Conservation (phyloP, 2,797 vertebrate genomes). For the Neopelma chrysocephalum region DNA sequence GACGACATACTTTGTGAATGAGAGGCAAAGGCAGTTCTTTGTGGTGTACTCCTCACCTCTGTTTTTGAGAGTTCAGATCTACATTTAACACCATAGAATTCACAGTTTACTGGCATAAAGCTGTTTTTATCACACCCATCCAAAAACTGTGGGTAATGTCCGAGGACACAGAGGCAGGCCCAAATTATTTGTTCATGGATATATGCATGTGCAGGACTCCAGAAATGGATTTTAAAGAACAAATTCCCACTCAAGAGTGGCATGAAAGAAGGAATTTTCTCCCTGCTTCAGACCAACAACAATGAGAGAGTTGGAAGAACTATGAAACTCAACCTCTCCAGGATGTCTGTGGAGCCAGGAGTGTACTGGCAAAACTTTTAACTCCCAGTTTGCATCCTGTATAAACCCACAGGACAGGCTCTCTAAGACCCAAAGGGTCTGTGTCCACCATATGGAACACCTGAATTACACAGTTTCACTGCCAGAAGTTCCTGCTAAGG, state of each 20-base stretch:
- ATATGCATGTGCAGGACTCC: neutral
- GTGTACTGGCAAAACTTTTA: neutral
- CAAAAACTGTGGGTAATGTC: neutral
- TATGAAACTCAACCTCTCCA: neutral
- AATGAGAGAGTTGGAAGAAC: neutral
- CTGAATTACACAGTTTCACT: neutral
- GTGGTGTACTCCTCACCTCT: neutral
- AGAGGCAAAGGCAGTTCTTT: conserved; percentile 1
- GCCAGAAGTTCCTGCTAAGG: neutral
- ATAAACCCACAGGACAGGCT: neutral
- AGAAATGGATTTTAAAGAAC: neutral
- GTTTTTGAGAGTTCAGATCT: neutral
- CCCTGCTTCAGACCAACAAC: neutral
- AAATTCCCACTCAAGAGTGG: neutral
- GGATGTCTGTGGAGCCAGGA: neutral
- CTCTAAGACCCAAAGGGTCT: neutral
- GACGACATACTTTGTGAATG: neutral
- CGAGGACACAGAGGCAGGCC: neutral
- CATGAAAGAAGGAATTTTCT: neutral
- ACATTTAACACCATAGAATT: neutral
- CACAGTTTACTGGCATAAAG: neutral
- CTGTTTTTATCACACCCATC: neutral
- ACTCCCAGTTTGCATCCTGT: neutral
- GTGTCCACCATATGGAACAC: neutral
- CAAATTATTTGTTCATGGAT: neutral